These are phyloP conservation scores for Otus scops DNA, from an alignment of 2,797 vertebrate genomes.

Conservation along the genomic window DNA sequence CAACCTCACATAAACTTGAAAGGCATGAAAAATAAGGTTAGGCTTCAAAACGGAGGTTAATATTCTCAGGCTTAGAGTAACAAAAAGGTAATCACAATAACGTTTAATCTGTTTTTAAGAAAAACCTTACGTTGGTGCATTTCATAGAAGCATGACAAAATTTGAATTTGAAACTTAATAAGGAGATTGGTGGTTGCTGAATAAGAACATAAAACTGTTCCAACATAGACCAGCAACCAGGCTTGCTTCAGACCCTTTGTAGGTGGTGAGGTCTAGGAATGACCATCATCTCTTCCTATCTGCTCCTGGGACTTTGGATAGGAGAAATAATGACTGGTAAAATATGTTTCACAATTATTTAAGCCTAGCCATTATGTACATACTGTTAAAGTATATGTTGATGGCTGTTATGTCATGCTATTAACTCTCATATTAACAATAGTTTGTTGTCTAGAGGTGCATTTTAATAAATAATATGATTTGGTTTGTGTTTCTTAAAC, in stretches of 20 bases:
- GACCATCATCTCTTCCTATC: neutral
- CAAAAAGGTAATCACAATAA: slow-evolving; percentile 14
- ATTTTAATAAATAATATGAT: neutral
- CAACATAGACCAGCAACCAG: neutral
- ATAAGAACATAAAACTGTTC: neutral
- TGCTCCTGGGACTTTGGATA: neutral
- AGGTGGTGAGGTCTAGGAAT: neutral
- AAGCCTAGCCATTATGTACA: neutral
- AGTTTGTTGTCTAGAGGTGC: neutral
- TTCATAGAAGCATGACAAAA: neutral
- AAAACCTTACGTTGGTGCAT: neutral
- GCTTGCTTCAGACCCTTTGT: neutral
- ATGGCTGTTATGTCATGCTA: neutral
- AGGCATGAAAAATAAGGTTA: slow-evolving; percentile 69
- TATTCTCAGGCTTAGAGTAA: slow-evolving; percentile 29
- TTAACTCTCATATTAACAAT: neutral
- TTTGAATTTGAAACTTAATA: neutral
- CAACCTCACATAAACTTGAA: slow-evolving; percentile 64
- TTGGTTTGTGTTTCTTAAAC: neutral
- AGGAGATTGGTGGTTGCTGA: neutral
- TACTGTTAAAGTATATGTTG: neutral
- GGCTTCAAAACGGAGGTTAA: slow-evolving; percentile 30
- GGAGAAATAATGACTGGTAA: neutral
- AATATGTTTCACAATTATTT: neutral
- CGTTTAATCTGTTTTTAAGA: neutral